Evolutionary conservation across 2,888 invertebrate genomes (phyloP).

Genomic region (Archaeoteleia sp.): DNA sequence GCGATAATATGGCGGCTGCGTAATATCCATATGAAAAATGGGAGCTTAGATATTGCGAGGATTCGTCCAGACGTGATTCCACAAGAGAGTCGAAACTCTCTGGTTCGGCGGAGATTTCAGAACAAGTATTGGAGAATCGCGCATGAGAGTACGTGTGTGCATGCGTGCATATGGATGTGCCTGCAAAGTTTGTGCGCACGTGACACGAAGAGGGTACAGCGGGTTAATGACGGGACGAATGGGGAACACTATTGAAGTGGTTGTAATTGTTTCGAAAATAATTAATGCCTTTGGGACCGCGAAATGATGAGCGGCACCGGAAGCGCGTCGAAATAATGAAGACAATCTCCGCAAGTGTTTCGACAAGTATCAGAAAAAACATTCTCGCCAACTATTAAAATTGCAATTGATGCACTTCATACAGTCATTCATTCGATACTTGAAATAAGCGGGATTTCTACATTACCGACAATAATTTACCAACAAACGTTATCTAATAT

Average conservation of each 20-base stretch:
- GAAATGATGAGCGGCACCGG: slow-evolving; percentile 4
- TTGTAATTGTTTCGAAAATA: slow-evolving; percentile 37
- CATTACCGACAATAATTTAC: no score
- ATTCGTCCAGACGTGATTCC: slow-evolving; percentile 46
- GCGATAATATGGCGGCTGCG: no score
- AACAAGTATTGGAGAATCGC: no score
- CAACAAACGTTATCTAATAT: no score
- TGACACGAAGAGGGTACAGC: slow-evolving; percentile 12
- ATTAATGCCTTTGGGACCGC: slow-evolving; percentile 29
- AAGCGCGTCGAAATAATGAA: slow-evolving; percentile 19
- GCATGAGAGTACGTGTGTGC: slow-evolving; percentile 14
- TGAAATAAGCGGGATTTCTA: no score
- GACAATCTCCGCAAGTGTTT: not conserved
- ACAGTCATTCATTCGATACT: no score
- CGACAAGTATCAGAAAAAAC: no score
- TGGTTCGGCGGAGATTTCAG: no score
- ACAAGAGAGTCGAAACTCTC: slow-evolving; percentile 45
- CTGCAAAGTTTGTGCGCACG: no score
- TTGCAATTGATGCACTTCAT: no score
- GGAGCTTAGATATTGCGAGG: slow-evolving; percentile 18
- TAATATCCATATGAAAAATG: slow-evolving; percentile 33
- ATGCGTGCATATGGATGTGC: no score
- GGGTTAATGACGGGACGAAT: slow-evolving; percentile 31
- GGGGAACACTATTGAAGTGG: slow-evolving; percentile 22
- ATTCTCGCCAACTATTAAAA: no score